These are phyloP conservation scores for Choloepus hoffmanni DNA, from an alignment of 2,113 vertebrate species.

Conservation along the genomic window DNA sequence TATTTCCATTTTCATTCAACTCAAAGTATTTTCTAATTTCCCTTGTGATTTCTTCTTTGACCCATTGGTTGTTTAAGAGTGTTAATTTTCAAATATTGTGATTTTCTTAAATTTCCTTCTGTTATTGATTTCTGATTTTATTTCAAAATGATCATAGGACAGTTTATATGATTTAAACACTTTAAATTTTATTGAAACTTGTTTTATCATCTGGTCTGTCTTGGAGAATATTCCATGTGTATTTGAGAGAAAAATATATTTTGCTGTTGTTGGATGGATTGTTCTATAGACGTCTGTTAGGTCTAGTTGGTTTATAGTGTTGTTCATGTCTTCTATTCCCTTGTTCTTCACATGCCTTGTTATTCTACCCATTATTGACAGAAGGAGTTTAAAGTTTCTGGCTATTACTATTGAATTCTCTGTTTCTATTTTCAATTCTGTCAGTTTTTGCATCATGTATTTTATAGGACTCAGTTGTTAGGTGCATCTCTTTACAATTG, in stretches of 20 bases:
- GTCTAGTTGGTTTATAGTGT: neutral
- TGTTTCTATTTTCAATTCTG: neutral
- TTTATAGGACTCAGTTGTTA: neutral
- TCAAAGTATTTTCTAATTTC: neutral
- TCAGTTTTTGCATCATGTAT: neutral
- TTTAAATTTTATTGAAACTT: neutral
- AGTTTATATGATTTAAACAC: neutral
- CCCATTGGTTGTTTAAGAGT: slow-evolving; percentile 12
- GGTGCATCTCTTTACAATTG: neutral
- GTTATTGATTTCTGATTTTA: neutral
- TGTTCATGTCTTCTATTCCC: neutral
- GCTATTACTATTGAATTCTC: neutral
- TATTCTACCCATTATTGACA: neutral
- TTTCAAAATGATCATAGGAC: neutral
- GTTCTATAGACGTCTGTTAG: neutral
- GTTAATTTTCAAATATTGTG: neutral
- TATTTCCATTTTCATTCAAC: neutral
- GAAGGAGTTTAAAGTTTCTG: neutral
- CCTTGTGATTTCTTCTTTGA: neutral
- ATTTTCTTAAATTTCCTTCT: neutral
- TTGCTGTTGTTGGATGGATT: neutral
- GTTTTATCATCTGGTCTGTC: neutral
- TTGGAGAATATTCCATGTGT: neutral
- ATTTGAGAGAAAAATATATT: slow-evolving; percentile 30
- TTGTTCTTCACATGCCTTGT: neutral